Percentiles rank a stretch among this genome's conserved stretches.
phyloP scores from a whole-genome alignment of 2,113 vertebrate species.

The Nothobranchius kuhntae region DNA sequence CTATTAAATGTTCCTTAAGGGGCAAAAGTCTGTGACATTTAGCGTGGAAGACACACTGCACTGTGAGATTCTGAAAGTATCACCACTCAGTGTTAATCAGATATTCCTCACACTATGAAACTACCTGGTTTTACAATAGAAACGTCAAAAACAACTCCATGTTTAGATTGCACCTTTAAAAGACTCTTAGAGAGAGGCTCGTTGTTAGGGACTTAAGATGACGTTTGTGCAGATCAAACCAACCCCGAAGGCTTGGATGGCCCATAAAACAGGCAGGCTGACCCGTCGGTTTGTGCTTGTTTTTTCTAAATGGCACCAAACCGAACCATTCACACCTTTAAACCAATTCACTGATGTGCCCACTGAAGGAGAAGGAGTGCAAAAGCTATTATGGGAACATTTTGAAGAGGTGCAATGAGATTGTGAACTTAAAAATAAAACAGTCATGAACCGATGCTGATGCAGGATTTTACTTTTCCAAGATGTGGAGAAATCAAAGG shows the following conservation, averaged over 20 bases:
- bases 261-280: not conserved
- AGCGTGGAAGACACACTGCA: constrained; percentile 1
- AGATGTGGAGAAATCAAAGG: too few species aligned
- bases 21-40: constrained; percentile 45
- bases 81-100: constrained; percentile 11
- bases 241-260: not conserved
- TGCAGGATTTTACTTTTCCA: too few species aligned
- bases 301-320: not conserved
- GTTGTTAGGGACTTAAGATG: not conserved
- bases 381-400: not conserved
- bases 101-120: not conserved
- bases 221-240: not conserved
- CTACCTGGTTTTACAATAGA: not conserved
- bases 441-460: not conserved
- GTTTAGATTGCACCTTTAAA: not conserved
- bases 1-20: constrained; percentile 15
- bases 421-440: not conserved
- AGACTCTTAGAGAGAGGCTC: not conserved
- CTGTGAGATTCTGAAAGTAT: constrained; percentile 27
- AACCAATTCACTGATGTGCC: not conserved
- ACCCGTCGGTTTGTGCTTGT: not conserved
- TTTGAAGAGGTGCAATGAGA: not conserved
- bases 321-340: not conserved
- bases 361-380: too few species aligned
- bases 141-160: not conserved